Base-by-base conservation (phyloP, 2,113 vertebrate species). In the Pelmatolapia mariae region DNA sequence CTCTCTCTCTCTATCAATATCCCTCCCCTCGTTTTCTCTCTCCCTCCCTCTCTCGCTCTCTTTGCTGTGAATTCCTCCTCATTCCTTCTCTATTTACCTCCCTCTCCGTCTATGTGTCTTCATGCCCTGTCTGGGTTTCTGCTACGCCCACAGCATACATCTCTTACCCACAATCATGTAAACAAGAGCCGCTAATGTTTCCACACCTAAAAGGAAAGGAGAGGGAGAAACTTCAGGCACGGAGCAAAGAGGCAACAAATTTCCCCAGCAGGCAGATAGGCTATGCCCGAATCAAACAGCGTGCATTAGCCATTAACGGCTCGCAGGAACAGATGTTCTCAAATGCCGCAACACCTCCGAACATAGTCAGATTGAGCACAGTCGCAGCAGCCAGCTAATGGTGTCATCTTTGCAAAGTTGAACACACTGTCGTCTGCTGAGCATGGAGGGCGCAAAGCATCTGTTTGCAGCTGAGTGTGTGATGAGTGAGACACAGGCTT, bases 141-240 rank as follows among this genome's bases (percentile, higher is more conserved):
- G 92, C 84, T 86, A 93, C 94, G 90, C 95, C 95, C 89, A 95
- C 94, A 92, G 90, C 88, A 91, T 89, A 91, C 86, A 94, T 95
- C 88, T 91, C 89, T 89, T 89, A 94, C 91, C 90, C 87, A 53
- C 81, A 93, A 92, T 93, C 89, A 59, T 81, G 87, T 85, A 88
- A 93, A 89, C 71, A 90, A 87, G 80, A 92, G 80, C 89, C 56
- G 33, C 81, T 89, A 63, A 92, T 91, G 81, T 88, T 82, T 86
- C 80, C 83, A 89, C 84, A 90, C 90, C 86, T 89, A 84, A 78
- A 80, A 45, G 82, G 29, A 53, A 36, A 86, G 33, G 68, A 68
- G 33, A 38, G 63, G 63, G 19, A 68, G 66, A 90, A 91, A 90
- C 83, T 89, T 88, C 26, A 85, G 52, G 57, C 43, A 22, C 3